Conservation (phyloP, 2,888 invertebrate genomes). For the Colletes collaris region DNA sequence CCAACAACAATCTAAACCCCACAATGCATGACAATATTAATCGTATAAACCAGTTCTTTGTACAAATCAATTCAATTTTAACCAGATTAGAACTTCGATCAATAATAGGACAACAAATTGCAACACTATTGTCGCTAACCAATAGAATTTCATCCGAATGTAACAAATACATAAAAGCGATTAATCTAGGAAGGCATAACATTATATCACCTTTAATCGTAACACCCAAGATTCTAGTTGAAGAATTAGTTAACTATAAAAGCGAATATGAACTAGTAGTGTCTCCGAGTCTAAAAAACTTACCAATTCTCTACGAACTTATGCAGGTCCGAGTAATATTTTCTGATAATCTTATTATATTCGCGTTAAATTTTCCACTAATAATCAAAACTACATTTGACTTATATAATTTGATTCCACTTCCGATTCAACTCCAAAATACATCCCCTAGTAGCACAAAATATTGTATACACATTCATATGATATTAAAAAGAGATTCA, state of each 20-base stretch:
- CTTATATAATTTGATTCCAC: not conserved
- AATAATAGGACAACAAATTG: not conserved
- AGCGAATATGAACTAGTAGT: slow-evolving; percentile 1
- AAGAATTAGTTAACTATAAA: slow-evolving; percentile 3
- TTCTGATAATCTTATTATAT: not conserved
- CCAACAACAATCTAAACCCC: slow-evolving; percentile 2
- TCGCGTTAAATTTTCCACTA: not conserved
- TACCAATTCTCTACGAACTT: not conserved
- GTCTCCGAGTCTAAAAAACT: not conserved
- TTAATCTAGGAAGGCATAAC: not conserved
- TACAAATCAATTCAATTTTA: not conserved
- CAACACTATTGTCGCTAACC: not conserved
- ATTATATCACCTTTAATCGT: slow-evolving; percentile 7
- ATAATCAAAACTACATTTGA: not conserved
- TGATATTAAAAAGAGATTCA: no score
- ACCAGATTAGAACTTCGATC: not conserved
- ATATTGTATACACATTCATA: no score
- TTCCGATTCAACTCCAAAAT: slow-evolving; percentile 3
- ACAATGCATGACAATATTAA: not conserved
- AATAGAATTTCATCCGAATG: slow-evolving; percentile 1
- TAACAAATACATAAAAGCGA: slow-evolving; percentile 10
- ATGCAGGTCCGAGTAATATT: not conserved
- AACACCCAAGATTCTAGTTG: slow-evolving; percentile 6
- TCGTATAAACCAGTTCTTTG: slow-evolving; percentile 1
- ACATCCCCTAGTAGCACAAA: no score